phyloP scores from a whole-genome alignment of 2,113 vertebrate species.

The Microcebus ravelobensis region DNA sequence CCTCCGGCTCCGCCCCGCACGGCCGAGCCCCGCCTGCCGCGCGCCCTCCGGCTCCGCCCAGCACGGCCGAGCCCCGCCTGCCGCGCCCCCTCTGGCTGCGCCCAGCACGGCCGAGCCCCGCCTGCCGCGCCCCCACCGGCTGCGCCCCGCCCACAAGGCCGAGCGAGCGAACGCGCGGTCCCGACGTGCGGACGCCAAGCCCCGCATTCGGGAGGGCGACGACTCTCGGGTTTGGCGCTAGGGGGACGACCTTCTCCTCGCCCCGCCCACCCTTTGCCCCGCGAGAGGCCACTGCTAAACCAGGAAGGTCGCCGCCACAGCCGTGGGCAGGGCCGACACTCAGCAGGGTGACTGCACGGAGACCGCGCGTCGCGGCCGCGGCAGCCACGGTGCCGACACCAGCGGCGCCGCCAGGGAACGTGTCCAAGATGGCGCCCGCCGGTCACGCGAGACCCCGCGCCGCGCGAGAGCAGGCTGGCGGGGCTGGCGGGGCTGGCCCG shows the following conservation, averaged over 20 bases:
- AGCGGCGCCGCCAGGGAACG: neutral
- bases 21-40: too few relatives aligned
- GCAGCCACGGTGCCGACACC: rapidly evolving
- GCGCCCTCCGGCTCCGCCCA: too few relatives aligned
- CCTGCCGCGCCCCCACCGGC: too few relatives aligned
- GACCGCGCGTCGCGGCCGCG: neutral
- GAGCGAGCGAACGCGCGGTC: too few relatives aligned
- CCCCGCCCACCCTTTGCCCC: neutral
- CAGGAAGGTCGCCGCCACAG: neutral
- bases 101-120: too few relatives aligned
- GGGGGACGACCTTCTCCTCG: neutral
- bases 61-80: too few relatives aligned
- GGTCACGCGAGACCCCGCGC: neutral
- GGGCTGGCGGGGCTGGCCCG: neutral
- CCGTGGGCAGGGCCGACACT: neutral
- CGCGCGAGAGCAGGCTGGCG: too few relatives aligned
- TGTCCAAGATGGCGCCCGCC: neutral
- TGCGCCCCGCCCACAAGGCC: too few relatives aligned
- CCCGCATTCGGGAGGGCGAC: neutral
- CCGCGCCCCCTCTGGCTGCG: too few relatives aligned
- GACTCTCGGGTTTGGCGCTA: neutral
- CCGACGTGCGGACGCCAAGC: too few relatives aligned
- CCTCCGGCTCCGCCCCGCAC: too few relatives aligned
- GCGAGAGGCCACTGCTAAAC: neutral
- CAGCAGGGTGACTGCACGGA: neutral